phyloP scores from a whole-genome alignment of 2,888 invertebrate genomes.

The Teinopalpus imperialis region DNA sequence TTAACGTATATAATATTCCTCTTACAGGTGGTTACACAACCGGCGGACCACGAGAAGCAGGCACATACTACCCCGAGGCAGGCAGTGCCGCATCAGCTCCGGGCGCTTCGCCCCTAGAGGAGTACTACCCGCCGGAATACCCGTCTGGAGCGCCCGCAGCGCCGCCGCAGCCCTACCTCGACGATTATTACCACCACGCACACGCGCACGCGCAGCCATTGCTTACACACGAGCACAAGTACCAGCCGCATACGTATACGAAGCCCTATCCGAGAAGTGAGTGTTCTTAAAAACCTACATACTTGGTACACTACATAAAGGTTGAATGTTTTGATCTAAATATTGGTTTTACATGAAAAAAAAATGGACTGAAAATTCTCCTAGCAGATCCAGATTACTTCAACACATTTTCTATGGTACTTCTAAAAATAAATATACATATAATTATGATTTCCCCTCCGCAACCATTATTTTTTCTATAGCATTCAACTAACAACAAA shows the following conservation, averaged over 20 bases:
- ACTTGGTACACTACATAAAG: too few relatives aligned
- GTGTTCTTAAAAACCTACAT: slow-evolving; percentile 33
- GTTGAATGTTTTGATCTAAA: too few relatives aligned
- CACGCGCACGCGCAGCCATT: slow-evolving; percentile 84
- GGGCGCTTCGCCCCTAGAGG: slow-evolving; percentile 78
- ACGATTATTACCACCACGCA: slow-evolving; percentile 89
- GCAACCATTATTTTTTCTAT: too few relatives aligned
- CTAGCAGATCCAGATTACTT: too few relatives aligned
- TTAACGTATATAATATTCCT: neutral
- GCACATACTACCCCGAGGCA: slow-evolving; percentile 74
- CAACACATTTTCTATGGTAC: too few relatives aligned
- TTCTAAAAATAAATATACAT: too few relatives aligned
- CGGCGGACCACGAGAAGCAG: slow-evolving; percentile 76
- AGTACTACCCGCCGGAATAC: slow-evolving; percentile 76
- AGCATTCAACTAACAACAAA: neutral
- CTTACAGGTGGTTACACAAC: slow-evolving; percentile 80
- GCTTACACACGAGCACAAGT: slow-evolving; percentile 85
- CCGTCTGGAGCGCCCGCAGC: slow-evolving; percentile 64
- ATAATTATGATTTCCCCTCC: neutral
- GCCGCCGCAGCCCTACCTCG: slow-evolving; percentile 83
- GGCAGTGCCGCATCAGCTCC: slow-evolving; percentile 54
- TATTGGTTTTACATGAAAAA: too few relatives aligned
- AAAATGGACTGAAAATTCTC: too few relatives aligned
- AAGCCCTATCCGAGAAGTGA: slow-evolving; percentile 88
- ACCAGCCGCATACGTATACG: slow-evolving; percentile 85